Evolutionary conservation across 1,140 invertebrate species (phyloP).

Genomic region (Psilanteris sp.): DNA sequence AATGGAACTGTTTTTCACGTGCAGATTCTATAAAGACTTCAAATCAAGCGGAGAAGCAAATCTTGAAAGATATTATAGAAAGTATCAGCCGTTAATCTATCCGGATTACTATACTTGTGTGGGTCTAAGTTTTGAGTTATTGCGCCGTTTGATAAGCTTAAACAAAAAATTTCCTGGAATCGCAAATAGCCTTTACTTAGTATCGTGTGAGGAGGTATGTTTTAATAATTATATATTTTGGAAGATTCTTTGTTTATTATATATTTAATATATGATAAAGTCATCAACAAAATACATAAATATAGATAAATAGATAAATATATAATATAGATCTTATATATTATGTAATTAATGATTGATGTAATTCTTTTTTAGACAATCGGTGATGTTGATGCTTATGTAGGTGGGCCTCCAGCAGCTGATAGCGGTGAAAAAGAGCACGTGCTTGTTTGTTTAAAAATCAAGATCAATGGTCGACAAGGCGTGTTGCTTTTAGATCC

Average conservation of each 20-base stretch:
- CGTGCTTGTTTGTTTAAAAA: constrained; percentile 89
- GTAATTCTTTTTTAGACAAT: constrained; percentile 80
- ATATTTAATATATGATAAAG: too few relatives aligned
- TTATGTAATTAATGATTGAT: too few relatives aligned
- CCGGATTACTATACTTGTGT: constrained; percentile 91
- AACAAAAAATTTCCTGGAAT: constrained; percentile 84
- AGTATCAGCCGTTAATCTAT: constrained; percentile 88
- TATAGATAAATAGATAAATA: too few relatives aligned
- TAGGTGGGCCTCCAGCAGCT: constrained; percentile 81
- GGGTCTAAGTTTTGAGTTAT: constrained; percentile 89
- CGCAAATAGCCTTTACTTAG: constrained; percentile 84
- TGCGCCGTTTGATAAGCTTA: constrained; percentile 81
- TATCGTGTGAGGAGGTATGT: constrained; percentile 91
- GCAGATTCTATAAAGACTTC: constrained; percentile 87
- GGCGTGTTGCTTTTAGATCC: constrained; percentile 92
- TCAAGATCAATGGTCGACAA: constrained; percentile 85
- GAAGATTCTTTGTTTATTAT: too few relatives aligned
- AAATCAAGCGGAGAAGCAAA: constrained; percentile 82
- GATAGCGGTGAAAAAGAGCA: constrained; percentile 92
- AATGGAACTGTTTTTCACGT: too few relatives aligned
- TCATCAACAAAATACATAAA: too few relatives aligned
- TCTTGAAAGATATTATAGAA: constrained; percentile 85
- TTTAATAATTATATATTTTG: too few relatives aligned
- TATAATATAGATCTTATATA: not conserved
- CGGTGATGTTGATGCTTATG: constrained; percentile 84